phyloP scores from a whole-genome alignment of 1,140 invertebrate genomes.

The Chrysomallon squamiferum region DNA sequence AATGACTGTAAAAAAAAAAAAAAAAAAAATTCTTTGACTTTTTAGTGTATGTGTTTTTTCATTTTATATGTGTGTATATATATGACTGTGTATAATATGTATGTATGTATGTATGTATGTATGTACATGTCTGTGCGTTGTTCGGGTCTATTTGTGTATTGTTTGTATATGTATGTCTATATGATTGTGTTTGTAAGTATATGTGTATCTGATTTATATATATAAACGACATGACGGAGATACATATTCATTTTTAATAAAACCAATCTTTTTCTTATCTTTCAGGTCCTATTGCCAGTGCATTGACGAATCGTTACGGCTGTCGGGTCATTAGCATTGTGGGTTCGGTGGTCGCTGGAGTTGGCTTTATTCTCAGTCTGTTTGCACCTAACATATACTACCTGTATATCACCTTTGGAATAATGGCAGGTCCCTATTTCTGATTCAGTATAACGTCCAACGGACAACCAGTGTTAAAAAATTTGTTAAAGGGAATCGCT shows the following conservation, averaged over 20 bases:
- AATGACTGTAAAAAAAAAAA: too few species aligned
- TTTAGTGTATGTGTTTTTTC: too few species aligned
- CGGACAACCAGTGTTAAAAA: too few species aligned
- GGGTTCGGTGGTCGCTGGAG: constrained; percentile 82
- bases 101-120: too few species aligned
- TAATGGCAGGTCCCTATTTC: constrained; percentile 74
- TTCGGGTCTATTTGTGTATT: too few species aligned
- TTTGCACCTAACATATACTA: constrained; percentile 79
- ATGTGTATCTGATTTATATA: neutral
- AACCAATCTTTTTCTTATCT: constrained; percentile 8
- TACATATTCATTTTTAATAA: neutral
- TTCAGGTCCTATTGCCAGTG: constrained; percentile 91
- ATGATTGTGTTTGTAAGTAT: too few species aligned
- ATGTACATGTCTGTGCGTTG: too few species aligned
- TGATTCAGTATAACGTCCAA: neutral
- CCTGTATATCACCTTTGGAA: constrained; percentile 86
- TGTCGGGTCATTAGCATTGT: constrained; percentile 91
- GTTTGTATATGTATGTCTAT: too few species aligned
- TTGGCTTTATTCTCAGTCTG: constrained; percentile 79
- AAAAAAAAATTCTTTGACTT: too few species aligned
- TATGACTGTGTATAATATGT: too few species aligned
- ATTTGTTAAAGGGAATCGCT: neutral
- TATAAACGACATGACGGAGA: neutral
- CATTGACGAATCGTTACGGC: constrained; percentile 94
- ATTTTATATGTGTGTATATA: too few species aligned